Percentiles rank a stretch among this genome's conserved stretches.
phyloP scores from a whole-genome alignment of 35 echinoderm and acorn worm genomes.

The Stichopus chloronotus region DNA sequence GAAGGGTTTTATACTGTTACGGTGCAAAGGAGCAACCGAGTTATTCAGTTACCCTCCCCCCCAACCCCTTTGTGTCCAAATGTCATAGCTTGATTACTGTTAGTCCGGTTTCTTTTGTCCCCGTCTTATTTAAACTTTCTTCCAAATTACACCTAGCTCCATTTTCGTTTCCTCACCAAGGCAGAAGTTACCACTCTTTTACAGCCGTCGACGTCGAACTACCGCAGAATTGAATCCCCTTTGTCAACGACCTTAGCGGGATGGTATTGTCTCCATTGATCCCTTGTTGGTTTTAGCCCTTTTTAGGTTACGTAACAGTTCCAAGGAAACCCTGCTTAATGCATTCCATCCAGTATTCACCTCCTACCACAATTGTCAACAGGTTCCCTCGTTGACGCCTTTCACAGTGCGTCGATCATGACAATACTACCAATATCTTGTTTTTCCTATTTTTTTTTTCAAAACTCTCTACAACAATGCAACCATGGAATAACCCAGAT shows the following conservation, averaged over 20 bases:
- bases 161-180: not conserved
- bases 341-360: not conserved
- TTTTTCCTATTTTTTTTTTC: no score
- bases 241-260: not conserved
- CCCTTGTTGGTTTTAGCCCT: conserved; percentile 6
- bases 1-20: not conserved
- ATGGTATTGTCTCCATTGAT: not conserved
- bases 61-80: conserved; percentile 16
- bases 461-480: no score
- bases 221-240: not conserved
- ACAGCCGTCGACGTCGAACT: not conserved
- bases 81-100: conserved; percentile 40
- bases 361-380: not conserved
- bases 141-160: not conserved
- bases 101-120: not conserved
- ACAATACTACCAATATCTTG: no score
- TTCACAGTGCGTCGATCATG: no score
- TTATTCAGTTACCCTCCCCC: not conserved
- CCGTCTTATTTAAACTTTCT: not conserved
- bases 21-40: not conserved
- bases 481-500: no score
- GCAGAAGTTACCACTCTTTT: conserved; percentile 22
- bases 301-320: conserved; percentile 31
- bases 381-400: not conserved
- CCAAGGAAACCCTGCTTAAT: not conserved